phyloP scores from a whole-genome alignment of 2,113 vertebrate genomes.

The Pyrgilauda ruficollis region DNA sequence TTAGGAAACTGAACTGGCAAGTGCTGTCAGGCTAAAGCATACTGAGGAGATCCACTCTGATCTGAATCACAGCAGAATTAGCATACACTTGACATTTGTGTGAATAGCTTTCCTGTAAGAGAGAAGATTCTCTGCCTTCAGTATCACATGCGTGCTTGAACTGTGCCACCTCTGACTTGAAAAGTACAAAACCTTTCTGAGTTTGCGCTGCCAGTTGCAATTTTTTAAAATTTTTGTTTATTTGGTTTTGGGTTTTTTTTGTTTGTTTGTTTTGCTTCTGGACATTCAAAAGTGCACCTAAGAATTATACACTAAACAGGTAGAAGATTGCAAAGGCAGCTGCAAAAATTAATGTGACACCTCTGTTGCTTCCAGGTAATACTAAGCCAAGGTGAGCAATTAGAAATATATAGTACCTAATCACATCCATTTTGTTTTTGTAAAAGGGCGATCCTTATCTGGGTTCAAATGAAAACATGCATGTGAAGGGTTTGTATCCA shows the following conservation, averaged over 20 bases:
- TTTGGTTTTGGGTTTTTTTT: background rate
- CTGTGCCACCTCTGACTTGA: background rate
- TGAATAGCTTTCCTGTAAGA: background rate
- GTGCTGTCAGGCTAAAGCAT: background rate
- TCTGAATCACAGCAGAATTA: background rate
- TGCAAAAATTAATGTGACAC: background rate
- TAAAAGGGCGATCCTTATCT: background rate
- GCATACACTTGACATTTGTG: background rate
- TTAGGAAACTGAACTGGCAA: background rate
- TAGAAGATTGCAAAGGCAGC: background rate
- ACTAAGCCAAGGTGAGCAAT: background rate
- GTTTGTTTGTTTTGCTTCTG: background rate
- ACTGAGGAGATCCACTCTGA: background rate
- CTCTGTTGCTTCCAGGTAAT: background rate
- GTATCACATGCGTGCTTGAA: background rate
- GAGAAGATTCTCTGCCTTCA: background rate
- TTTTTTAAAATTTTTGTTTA: background rate
- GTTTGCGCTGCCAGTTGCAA: background rate
- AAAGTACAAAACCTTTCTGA: background rate
- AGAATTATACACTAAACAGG: background rate
- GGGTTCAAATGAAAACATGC: constrained; percentile 16
- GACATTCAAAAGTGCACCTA: background rate
- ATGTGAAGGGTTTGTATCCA: background rate
- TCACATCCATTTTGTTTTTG: background rate
- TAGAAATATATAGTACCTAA: background rate